Conservation (phyloP, 2,113 vertebrate species). For the Urocolius indicus region DNA sequence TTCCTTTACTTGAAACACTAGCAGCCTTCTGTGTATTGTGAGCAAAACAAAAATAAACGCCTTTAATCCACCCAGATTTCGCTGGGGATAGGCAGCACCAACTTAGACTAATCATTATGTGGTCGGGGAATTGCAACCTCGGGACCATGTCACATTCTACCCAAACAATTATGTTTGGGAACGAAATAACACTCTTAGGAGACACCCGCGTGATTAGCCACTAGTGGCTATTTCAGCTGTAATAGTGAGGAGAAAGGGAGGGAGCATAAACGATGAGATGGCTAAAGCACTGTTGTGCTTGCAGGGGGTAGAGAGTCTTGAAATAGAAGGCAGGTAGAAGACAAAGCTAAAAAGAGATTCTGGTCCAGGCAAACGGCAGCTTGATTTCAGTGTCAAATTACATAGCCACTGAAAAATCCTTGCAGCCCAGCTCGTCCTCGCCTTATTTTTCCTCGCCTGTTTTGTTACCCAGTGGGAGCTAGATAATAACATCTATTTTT, state of each 20-base stretch:
- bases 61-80: constrained; percentile 60
- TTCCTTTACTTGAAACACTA: constrained; percentile 61
- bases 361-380: neutral
- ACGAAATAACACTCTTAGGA: neutral
- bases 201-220: neutral
- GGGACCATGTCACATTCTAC: neutral
- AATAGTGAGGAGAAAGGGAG: neutral
- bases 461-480: neutral
- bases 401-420: neutral
- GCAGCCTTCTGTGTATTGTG: constrained; percentile 52
- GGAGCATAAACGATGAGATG: neutral
- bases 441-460: neutral
- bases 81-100: neutral
- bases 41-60: constrained; percentile 37
- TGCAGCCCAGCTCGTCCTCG: neutral
- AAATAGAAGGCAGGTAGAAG: neutral
- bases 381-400: neutral
- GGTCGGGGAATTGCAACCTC: constrained; percentile 17
- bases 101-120: constrained; percentile 1
- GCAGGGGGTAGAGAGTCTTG: neutral
- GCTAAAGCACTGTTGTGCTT: neutral
- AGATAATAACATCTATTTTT: constrained; percentile 54
- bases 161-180: constrained; percentile 34
- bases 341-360: neutral
- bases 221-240: neutral